A percentile compares a stretch with the other conserved stretches of the same genome.
Evolutionary conservation across 1,140 invertebrate species (phyloP).

Genomic region (Megalonaias nervosa): DNA sequence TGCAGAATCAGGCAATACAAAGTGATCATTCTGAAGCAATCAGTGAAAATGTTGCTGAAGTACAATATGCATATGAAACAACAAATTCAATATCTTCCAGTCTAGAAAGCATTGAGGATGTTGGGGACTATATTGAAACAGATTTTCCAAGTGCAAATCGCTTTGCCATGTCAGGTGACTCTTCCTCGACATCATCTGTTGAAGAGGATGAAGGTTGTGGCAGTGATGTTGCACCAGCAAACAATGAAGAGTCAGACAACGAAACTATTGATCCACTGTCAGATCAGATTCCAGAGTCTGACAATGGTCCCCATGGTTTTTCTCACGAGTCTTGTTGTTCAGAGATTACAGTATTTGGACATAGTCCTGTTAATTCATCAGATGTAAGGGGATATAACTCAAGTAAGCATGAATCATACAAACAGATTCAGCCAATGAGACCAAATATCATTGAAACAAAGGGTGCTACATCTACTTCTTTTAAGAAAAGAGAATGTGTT

Average conservation of each 20-base stretch:
- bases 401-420: too few species aligned
- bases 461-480: too few species aligned
- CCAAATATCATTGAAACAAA: too few species aligned
- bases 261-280: slow-evolving; percentile 34
- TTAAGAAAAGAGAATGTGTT: too few species aligned
- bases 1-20: too few species aligned
- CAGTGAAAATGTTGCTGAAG: too few species aligned
- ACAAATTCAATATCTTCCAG: not conserved
- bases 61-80: too few species aligned
- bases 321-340: slow-evolving; percentile 22
- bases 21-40: too few species aligned
- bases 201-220: slow-evolving; percentile 52
- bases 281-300: slow-evolving; percentile 24
- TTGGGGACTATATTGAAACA: slow-evolving; percentile 67
- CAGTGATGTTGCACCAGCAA: slow-evolving; percentile 27
- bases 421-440: too few species aligned
- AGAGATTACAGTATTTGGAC: not conserved
- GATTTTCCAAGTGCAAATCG: slow-evolving; percentile 56
- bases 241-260: slow-evolving; percentile 33
- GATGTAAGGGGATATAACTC: too few species aligned
- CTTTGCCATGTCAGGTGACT: slow-evolving; percentile 55
- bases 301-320: slow-evolving; percentile 26
- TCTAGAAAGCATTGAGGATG: slow-evolving; percentile 56
- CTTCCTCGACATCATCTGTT: slow-evolving; percentile 48
- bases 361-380: too few species aligned